Conservation (phyloP, 2,888 invertebrate genomes). For the Hyppa rectilinea region DNA sequence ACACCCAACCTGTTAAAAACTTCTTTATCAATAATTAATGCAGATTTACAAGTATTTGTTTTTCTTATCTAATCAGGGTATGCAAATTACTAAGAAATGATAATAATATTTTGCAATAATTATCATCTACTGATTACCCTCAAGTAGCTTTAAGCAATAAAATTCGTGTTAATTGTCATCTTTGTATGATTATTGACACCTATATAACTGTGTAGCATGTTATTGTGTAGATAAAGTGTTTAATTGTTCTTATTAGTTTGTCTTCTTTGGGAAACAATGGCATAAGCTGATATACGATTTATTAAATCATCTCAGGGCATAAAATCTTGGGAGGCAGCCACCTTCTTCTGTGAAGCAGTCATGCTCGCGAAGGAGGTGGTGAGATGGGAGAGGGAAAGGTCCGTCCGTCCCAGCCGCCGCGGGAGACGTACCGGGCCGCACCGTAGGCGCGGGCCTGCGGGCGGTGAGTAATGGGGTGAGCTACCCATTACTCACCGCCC, state of each 20-base stretch:
- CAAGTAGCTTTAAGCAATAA: conserved; percentile 4
- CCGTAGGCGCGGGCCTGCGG: no score
- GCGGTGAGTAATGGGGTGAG: no score
- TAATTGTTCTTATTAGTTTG: neutral
- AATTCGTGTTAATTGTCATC: neutral
- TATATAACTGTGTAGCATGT: neutral
- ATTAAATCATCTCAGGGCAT: neutral
- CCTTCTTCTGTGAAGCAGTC: no score
- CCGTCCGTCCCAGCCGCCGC: no score
- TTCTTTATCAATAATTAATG: conserved; percentile 11
- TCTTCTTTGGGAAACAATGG: neutral
- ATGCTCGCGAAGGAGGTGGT: no score
- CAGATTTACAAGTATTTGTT: conserved; percentile 12
- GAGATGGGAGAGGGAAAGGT: no score
- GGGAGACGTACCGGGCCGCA: no score
- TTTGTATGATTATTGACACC: neutral
- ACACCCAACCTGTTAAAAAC: conserved; percentile 7
- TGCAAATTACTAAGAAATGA: conserved; percentile 33
- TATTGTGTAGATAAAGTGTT: neutral
- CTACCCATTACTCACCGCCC: no score
- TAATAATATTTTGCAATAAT: conserved; percentile 8
- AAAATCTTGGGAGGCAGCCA: no score
- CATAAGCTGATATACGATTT: neutral
- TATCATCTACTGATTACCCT: conserved; percentile 23
- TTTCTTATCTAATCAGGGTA: conserved; percentile 35